Base-by-base conservation (phyloP, 2,888 invertebrate genomes). In the Caprella mutica region DNA sequence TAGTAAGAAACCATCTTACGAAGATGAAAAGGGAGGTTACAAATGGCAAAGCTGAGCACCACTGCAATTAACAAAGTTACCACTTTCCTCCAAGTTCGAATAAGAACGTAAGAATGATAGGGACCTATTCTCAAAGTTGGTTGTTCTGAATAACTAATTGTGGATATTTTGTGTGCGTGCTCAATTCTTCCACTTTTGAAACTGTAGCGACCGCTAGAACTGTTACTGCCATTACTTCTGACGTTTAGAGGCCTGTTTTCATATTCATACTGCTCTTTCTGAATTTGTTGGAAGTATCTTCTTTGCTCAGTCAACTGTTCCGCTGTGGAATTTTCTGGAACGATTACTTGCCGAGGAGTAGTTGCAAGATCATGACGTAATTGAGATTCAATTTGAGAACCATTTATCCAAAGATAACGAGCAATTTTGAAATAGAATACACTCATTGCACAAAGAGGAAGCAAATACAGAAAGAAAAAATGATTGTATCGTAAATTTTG, bases 41-140 rank as follows among this genome's bases (percentile, higher is more conserved):
- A 90, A 35, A 90, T 70, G 19, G 90, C 89, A 73, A 92, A 93
- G 53, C 87, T 84, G 66, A 86, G 78, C 51, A 92, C 90, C 48
- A 93, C 86, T 27, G 86, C 84, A 63, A 92, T 85, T 67, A 92
- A 78, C 81, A 93, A 86, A 64, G 87, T 82, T 66, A 92, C 87
- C 50, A 92, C 91, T 51, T 88, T 86, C 35, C 86, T 79, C 29
- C 90, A 78, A 24, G 88, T 86, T 52, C 83, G 79, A 60, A 90
- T 73, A 44, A 61, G 52, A 6, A 48, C 35, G 17, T 56, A 55
- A 1, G 59, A 59, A 51, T 59, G 59, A 44, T 61, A 58, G n/a
- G 59, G 59, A 6, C 59, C 59, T 23, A 56, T 38, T 6, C 48
- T 3, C 29, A 48, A n/a, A 21, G 30, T 21, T 12, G 48, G 30